Evolutionary conservation across 2,888 invertebrate genomes (phyloP).

Genomic region (Lithophane semibrunnea): DNA sequence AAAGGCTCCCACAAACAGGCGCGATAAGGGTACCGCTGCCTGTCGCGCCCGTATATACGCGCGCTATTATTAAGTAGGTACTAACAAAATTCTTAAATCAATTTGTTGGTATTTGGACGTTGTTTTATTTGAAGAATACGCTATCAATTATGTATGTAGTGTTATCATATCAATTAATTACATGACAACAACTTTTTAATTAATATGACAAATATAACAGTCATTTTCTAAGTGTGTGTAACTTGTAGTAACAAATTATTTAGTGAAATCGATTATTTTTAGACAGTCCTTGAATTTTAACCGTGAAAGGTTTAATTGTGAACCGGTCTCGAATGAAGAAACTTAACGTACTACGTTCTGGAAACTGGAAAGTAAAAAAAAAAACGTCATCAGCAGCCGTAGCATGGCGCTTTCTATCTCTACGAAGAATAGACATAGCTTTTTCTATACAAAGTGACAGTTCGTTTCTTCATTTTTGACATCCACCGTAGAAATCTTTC

Average conservation of each 20-base stretch:
- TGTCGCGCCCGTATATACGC: no score
- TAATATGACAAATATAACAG: not conserved
- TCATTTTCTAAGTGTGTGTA: conserved; percentile 4
- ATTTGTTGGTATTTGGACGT: not conserved
- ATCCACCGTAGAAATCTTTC: no score
- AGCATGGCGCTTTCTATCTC: no score
- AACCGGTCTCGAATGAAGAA: conserved; percentile 17
- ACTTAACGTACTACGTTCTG: conserved; percentile 1
- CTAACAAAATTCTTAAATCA: not conserved
- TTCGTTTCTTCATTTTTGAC: no score
- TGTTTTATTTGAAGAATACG: conserved; percentile 10
- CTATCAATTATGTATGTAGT: conserved; percentile 16
- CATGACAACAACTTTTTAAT: conserved; percentile 8
- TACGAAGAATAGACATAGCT: no score
- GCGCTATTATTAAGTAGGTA: no score
- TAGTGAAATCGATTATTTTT: conserved; percentile 19
- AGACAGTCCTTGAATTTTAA: conserved; percentile 10
- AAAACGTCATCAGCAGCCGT: not conserved
- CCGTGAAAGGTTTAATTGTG: not conserved
- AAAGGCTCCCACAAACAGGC: no score
- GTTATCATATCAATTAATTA: conserved; percentile 11
- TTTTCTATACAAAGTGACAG: no score
- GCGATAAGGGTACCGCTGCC: no score
- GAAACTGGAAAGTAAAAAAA: conserved; percentile 7
- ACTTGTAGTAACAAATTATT: not conserved